phyloP scores from a whole-genome alignment of 1,140 invertebrate species.

The Caenorhabditis remanei region DNA sequence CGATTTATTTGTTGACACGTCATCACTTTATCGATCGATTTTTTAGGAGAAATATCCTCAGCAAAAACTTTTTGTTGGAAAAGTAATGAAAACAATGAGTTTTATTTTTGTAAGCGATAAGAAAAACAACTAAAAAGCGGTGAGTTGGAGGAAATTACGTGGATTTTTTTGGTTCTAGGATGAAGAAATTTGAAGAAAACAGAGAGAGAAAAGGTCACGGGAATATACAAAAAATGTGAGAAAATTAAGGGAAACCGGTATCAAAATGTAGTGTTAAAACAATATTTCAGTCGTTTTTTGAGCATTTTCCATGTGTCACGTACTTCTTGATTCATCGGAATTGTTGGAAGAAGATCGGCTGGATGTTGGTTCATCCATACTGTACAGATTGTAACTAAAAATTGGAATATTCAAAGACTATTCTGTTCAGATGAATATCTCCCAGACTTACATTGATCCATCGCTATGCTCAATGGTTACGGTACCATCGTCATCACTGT shows the following conservation, averaged over 20 bases:
- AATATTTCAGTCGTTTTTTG: too few relatives aligned
- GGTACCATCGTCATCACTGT: slow-evolving; percentile 72
- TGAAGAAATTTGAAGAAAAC: neutral
- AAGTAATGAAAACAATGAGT: too few relatives aligned
- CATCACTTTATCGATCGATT: neutral
- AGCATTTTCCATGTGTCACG: neutral
- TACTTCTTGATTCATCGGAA: slow-evolving; percentile 24
- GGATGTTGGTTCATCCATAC: slow-evolving; percentile 57
- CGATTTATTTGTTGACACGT: slow-evolving; percentile 23
- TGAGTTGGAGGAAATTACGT: neutral
- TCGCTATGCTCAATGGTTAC: slow-evolving; percentile 70
- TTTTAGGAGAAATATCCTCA: neutral
- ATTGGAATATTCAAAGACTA: neutral
- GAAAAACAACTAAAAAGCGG: neutral
- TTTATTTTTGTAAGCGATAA: neutral
- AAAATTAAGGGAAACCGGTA: neutral
- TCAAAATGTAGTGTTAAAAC: too few relatives aligned
- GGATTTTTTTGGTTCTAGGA: neutral
- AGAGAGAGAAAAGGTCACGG: slow-evolving; percentile 26
- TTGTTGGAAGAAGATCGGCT: slow-evolving; percentile 46
- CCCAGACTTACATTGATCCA: slow-evolving; percentile 65
- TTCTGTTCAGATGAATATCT: neutral
- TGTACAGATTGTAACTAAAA: slow-evolving; percentile 67
- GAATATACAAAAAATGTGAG: neutral
- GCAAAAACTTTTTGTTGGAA: neutral